These are phyloP conservation scores for Tethya wilhelma DNA, from an alignment of 37 sponge, comb jelly and placozoan genomes.

Conservation along the genomic window DNA sequence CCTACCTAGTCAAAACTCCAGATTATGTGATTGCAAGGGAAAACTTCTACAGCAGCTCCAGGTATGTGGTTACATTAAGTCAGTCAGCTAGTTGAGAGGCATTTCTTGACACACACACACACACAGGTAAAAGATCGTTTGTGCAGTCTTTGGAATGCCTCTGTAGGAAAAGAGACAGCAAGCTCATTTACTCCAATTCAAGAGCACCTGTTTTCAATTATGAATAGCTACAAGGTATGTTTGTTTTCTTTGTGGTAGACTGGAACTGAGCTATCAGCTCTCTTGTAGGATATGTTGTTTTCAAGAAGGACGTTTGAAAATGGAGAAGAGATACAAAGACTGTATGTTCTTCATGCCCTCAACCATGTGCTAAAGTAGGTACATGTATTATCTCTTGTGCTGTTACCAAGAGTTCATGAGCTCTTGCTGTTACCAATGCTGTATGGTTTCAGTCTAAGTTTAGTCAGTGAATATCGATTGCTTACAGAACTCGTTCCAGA, in stretches of 20 bases:
- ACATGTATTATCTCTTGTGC: too few relatives aligned
- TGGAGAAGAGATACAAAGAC: conserved; percentile 68
- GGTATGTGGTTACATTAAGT: conserved; percentile 4
- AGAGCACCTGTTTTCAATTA: conserved; percentile 28
- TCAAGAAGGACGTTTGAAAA: conserved; percentile 71
- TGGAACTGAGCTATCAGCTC: too few relatives aligned
- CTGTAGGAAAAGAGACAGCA: conserved; percentile 36
- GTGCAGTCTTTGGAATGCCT: neutral
- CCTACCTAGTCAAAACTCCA: neutral
- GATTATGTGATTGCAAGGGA: neutral
- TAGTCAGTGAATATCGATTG: neutral
- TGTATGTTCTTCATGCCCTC: conserved; percentile 83
- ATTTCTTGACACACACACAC: too few relatives aligned
- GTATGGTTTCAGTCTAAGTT: neutral
- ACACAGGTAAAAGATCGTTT: neutral
- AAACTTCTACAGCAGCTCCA: conserved; percentile 20
- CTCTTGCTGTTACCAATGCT: too few relatives aligned
- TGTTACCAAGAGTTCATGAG: neutral
- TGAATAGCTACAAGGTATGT: conserved; percentile 57
- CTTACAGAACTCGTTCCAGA: conserved; percentile 61
- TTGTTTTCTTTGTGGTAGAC: neutral
- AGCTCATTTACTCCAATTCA: conserved; percentile 36
- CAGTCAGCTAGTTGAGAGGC: neutral
- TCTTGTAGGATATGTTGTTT: conserved; percentile 78
- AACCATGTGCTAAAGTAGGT: conserved; percentile 92